Evolutionary conservation across 2,888 invertebrate genomes (phyloP), one percentile per base, ranked within the genome.

Genomic region (Eueremaeus valkanovi): DNA sequence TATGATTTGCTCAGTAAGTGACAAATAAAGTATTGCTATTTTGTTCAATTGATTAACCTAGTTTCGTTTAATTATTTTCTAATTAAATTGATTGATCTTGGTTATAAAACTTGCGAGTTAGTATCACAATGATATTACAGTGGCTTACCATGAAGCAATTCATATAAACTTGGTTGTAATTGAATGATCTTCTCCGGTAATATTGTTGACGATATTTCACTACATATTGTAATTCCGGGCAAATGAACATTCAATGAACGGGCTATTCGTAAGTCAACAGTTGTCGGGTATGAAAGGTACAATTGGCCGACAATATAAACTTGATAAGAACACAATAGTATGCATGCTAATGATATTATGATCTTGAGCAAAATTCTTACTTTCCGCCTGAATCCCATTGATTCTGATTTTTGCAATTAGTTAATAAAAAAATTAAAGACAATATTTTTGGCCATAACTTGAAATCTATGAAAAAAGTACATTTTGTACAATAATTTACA

Each of bases 221-320:
- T 70, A 55, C 75, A 75, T 49, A 75, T 51, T 16, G 75, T 75
- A 16, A 75, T 72, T 24, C 75, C 75, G 0, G 75, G 75, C 24
- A 75, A 58, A 55, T 75, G 75, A 27, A 75, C 70, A 72, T 45
- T 36, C 24, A 70, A 70, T 55, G 75, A 75, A 2, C 51, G 42
- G 24, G 51, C 70, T 16, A 75, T 18, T 27, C 75, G 45, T 70
- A 75, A 49, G 68, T 75, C 75, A 24, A 75, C 51, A 27, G 75
- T 75, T 31, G 75, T 75, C 16, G 75, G 75, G 49, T 75, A 75
- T 33, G 42, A 42, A 9, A 75, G 40, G 21, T 75, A 75, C 24
- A 75, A 49, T 5, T 29, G 21, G n/a, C 36, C 42, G n/a, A 75
- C 75, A n/a, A 75, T 24, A 72, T 75, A 75, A 8, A 75, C 16